These are phyloP conservation scores for Pitangus sulphuratus DNA, from an alignment of 2,797 vertebrate species.

Conservation along the genomic window DNA sequence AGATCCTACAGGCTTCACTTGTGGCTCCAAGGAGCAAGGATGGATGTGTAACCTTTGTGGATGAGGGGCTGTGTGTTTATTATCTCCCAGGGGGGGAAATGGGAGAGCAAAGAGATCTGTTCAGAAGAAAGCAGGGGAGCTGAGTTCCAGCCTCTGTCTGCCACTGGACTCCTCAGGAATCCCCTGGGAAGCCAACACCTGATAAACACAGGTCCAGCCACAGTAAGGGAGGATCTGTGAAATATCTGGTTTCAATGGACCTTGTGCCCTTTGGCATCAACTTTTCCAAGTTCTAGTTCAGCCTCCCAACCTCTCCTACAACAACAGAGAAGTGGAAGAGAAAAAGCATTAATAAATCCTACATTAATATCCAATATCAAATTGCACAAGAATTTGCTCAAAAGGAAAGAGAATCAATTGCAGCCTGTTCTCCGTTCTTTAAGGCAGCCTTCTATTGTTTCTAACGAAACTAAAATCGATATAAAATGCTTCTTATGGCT, in stretches of 20 bases:
- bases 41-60: not conserved
- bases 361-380: conserved; percentile 78
- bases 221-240: not conserved
- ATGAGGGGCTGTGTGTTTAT: not conserved
- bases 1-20: not conserved
- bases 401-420: conserved; percentile 84
- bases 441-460: conserved; percentile 82
- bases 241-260: not conserved
- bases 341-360: conserved; percentile 72
- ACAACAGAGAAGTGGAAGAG: not conserved
- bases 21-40: not conserved
- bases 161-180: not conserved
- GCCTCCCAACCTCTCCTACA: not conserved
- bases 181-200: accelerated
- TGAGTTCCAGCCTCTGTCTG: not conserved
- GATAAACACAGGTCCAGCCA: not conserved
- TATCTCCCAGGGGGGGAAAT: not conserved
- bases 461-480: conserved; percentile 87
- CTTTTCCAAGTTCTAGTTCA: not conserved
- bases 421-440: conserved; percentile 77
- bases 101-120: not conserved
- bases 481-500: conserved; percentile 82
- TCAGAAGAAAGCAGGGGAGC: not conserved
- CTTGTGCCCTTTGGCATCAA: not conserved
- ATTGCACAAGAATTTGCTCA: conserved; percentile 76